A percentile compares a stretch with the other conserved stretches of the same genome.
phyloP scores from a whole-genome alignment of 2,888 invertebrate genomes.

The Xylocampa areola region DNA sequence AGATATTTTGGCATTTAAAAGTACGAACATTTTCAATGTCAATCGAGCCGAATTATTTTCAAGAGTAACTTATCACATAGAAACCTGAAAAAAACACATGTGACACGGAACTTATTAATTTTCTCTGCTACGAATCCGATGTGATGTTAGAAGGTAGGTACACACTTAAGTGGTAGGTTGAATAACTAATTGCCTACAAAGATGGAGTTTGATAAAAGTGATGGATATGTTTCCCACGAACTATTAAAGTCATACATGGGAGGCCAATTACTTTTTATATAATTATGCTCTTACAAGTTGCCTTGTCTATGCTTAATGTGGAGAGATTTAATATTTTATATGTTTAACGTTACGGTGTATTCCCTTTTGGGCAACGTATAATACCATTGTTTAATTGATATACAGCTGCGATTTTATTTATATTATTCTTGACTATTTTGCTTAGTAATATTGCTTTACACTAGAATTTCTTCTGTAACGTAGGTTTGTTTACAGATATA shows the following conservation, averaged over 20 bases:
- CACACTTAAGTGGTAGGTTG: slow-evolving; percentile 40
- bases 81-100: not conserved
- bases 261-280: slow-evolving; percentile 51
- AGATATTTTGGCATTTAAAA: too few species aligned
- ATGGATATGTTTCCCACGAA: slow-evolving; percentile 53
- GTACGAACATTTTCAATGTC: too few species aligned
- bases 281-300: slow-evolving; percentile 39
- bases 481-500: too few species aligned
- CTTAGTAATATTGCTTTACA: too few species aligned
- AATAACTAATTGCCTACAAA: slow-evolving; percentile 51
- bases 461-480: too few species aligned
- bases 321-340: slow-evolving; percentile 29
- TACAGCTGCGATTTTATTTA: not conserved
- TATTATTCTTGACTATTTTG: not conserved
- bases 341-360: slow-evolving; percentile 19
- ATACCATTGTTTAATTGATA: not conserved
- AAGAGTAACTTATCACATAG: too few species aligned
- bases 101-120: slow-evolving; percentile 7
- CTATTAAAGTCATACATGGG: slow-evolving; percentile 35
- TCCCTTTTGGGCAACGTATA: not conserved
- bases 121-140: slow-evolving; percentile 21
- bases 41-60: too few species aligned
- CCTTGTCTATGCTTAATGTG: slow-evolving; percentile 28
- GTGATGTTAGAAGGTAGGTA: slow-evolving; percentile 11
- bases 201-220: slow-evolving; percentile 55